Conservation (phyloP, 2,797 vertebrate species). For the Sebastolobus alascanus region DNA sequence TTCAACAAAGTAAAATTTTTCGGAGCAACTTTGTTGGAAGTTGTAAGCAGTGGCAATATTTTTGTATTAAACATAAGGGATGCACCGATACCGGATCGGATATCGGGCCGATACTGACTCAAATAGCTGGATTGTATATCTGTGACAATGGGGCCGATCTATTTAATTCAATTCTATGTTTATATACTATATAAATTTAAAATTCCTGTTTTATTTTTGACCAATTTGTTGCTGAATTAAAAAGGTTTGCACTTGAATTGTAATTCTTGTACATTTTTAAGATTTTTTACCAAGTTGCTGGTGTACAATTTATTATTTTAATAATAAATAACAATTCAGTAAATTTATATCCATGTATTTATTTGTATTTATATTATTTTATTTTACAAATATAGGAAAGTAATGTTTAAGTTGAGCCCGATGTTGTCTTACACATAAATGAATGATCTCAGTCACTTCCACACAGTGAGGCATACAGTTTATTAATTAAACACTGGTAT, state of each 20-base stretch:
- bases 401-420: no score
- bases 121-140: background rate
- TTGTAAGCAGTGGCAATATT: fast-evolving
- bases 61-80: background rate
- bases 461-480: no score
- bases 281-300: no score
- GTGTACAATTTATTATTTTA: background rate
- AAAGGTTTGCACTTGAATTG: no score
- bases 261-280: no score
- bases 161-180: fast-evolving
- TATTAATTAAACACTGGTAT: no score
- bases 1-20: background rate
- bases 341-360: background rate
- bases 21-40: background rate
- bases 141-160: background rate
- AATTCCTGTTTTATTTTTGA: background rate
- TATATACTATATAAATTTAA: background rate
- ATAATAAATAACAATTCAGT: background rate
- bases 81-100: fast-evolving
- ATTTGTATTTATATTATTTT: background rate
- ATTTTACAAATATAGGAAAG: background rate
- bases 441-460: no score
- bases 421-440: no score
- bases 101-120: background rate
- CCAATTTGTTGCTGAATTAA: fast-evolving